Evolutionary conservation across 2,888 invertebrate species (phyloP), one percentile per base, ranked within the genome.

Genomic region (Nudaria mundana): DNA sequence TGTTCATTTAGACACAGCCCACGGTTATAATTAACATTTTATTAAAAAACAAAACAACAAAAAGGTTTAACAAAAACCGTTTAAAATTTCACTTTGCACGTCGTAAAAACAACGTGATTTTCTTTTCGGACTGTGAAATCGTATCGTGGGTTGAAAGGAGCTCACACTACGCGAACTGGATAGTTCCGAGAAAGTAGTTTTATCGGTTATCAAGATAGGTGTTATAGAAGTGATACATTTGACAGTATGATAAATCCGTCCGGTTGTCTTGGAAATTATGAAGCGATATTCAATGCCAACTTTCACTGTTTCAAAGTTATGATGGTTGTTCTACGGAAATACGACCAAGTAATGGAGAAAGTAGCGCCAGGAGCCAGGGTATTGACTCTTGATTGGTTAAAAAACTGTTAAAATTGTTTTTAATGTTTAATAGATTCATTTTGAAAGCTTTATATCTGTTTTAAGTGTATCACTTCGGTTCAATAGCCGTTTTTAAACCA

Each of bases 261-360:
- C 56, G 62, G 62, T 72, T 63, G 59, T 55, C 49, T 13, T 10
- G 23, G 16, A 14, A 30, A 18, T 55, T 25, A 24, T 68, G 65
- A 62, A 58, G 60, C 60, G 64, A 66, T 44, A 59, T 58, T 57
- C 58, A 59, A 57, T 64, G 66, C 60, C 52, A 53, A 76, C 82
- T 84, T 84, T 82, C 81, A 76, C 82, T 76, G 66, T 56, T 64
- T 68, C 60, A 60, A 60, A 56, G 60, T 56, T 65, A 65, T 70
- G 67, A 69, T 66, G 64, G 63, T 64, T 56, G 50, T 50, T 48
- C 52, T 48, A 52, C 71, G 77, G 76, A 79, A 76, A 66, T 69
- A 53, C 62, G 72, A 57, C 75, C 75, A 72, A 73, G 75, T 76
- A 81, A 59, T 71, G 70, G 79, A 74, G 82, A 84, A 81, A 83